Evolutionary conservation across 1,140 invertebrate species (phyloP).

Genomic region (Diploscapter pachys): DNA sequence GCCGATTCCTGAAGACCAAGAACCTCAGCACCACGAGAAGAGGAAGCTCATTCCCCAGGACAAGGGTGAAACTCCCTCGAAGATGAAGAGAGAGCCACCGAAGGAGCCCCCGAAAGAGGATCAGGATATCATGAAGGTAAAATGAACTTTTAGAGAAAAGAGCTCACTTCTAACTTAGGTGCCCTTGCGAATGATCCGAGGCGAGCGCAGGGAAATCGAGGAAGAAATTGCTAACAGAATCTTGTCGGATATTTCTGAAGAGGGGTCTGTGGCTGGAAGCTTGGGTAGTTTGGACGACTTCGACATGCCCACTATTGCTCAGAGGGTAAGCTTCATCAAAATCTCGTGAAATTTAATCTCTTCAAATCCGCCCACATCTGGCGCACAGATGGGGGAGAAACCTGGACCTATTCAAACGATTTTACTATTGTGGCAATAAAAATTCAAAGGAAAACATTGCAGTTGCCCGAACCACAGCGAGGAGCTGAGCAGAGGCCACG

Average conservation of each 20-base stretch:
- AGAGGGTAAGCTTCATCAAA: too few relatives aligned
- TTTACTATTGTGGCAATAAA: too few relatives aligned
- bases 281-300: conserved; percentile 49
- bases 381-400: too few relatives aligned
- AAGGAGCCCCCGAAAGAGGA: conserved; percentile 5
- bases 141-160: too few relatives aligned
- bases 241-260: conserved; percentile 47
- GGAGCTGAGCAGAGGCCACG: neutral
- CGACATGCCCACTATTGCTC: conserved; percentile 20
- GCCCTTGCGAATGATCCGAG: conserved; percentile 51
- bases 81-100: conserved; percentile 22
- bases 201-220: conserved; percentile 52
- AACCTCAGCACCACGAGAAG: conserved; percentile 18
- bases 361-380: too few relatives aligned
- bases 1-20: conserved; percentile 25
- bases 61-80: conserved; percentile 49
- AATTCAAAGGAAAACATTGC: too few relatives aligned
- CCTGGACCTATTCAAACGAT: too few relatives aligned
- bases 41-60: conserved; percentile 44
- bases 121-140: neutral
- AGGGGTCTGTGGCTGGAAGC: conserved; percentile 51
- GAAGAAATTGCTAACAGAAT: conserved; percentile 55
- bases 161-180: conserved; percentile 17
- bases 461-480: too few relatives aligned
- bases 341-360: too few relatives aligned